Evolutionary conservation across 2,797 vertebrate species (phyloP), one percentile per base, ranked within the genome.

Genomic region (Anguilla pacifica): DNA sequence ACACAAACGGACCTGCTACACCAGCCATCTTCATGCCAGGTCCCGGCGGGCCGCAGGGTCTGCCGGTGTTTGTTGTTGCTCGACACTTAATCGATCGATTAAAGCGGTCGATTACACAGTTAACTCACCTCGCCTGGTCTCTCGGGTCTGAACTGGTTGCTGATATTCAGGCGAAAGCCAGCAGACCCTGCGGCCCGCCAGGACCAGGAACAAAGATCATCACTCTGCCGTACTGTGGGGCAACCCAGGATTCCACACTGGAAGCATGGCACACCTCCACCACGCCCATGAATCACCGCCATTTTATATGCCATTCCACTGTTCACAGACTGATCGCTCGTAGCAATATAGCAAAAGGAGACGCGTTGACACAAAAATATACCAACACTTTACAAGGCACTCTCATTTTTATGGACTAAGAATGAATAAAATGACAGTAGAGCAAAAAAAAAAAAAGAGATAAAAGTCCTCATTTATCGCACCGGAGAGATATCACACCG

Each of bases 321-420:
- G 70, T 35, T 49, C 10, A 17, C 72, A 3, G 31, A 51, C 64
- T 15, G 2, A 70, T 86, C 15, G 46, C 39, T 72, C 43, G 7
- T n/a, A 28, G 67, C 67, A 0, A 43, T 6, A 77, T 0, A 15
- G 2, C 35, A 77, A 61, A 77, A 39, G 17, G 31, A 35, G 0
- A 11, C 67, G 0, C 13, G 46, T 22, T 57, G 7, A 67, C 28
- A 85, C 22, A 49, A 67, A 15, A 13, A 13, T 67, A 82, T 43
- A 49, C 9, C 25, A 0, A 19, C 2, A 1, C 67, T 82, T 91
- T 93, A 93, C 89, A 91, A 6, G 49, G 90, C 92, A 92, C 2
- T 91, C 92, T 35, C 15, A 84, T 90, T 92, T 93, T 93, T 91
- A 92, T 88, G 61, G 90, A 86, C 85, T 0, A 17, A 85, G 28